These are phyloP conservation scores for Diachrysia chrysitis DNA, from an alignment of 2,888 invertebrate genomes.

Conservation along the genomic window DNA sequence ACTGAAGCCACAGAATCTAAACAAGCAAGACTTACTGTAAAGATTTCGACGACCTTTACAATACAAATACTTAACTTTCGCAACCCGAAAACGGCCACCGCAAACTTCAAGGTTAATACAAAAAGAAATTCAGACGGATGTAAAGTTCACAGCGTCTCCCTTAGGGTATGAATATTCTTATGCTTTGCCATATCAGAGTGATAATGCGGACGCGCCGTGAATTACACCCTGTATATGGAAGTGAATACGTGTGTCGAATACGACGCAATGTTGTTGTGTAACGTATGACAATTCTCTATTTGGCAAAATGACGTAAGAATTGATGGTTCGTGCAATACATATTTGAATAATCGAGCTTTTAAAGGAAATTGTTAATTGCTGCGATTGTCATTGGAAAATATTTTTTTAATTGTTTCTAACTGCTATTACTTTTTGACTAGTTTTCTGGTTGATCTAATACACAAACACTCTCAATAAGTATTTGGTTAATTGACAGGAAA, in stretches of 20 bases:
- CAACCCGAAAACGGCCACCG: not conserved
- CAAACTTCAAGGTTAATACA: slow-evolving; percentile 43
- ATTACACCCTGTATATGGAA: slow-evolving; percentile 56
- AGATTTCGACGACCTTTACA: not conserved
- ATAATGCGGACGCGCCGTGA: slow-evolving; percentile 61
- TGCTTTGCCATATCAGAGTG: slow-evolving; percentile 60
- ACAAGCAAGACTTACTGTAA: not conserved
- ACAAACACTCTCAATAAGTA: too few relatives aligned
- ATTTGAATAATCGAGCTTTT: slow-evolving; percentile 5
- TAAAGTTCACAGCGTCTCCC: slow-evolving; percentile 55
- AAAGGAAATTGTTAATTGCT: not conserved
- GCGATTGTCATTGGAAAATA: not conserved
- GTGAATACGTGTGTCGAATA: slow-evolving; percentile 54
- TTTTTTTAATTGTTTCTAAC: not conserved
- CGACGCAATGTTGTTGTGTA: slow-evolving; percentile 37
- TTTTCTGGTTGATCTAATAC: too few relatives aligned
- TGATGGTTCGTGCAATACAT: slow-evolving; percentile 43
- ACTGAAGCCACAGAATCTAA: not conserved
- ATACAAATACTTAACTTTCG: not conserved
- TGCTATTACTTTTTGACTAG: not conserved
- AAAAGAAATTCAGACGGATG: slow-evolving; percentile 49
- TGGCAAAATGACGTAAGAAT: slow-evolving; percentile 47
- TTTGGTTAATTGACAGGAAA: too few relatives aligned
- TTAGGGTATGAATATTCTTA: slow-evolving; percentile 50
- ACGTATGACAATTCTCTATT: slow-evolving; percentile 33